Conservation (phyloP, 2,888 invertebrate species). For the Lepidocyrtinus sp. region DNA sequence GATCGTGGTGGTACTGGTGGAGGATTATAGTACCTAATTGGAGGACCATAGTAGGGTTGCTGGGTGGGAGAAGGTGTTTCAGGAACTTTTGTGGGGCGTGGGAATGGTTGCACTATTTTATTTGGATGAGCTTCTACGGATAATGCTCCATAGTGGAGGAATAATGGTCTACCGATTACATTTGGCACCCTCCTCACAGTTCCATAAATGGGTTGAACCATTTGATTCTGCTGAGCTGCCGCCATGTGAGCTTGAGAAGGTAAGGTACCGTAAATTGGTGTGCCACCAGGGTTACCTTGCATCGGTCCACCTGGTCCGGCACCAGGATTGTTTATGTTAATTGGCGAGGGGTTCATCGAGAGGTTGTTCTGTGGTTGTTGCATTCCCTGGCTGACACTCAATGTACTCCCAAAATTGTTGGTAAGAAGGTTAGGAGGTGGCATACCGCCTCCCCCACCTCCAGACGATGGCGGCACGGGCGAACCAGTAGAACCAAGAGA, state of each 20-base stretch:
- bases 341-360: slow-evolving; percentile 44
- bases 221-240: slow-evolving; percentile 58
- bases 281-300: slow-evolving; percentile 30
- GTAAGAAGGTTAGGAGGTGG: slow-evolving; percentile 36
- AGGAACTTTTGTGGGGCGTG: slow-evolving; percentile 64
- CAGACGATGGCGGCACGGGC: slow-evolving; percentile 40
- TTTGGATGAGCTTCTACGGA: slow-evolving; percentile 70
- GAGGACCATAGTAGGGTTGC: slow-evolving; percentile 69
- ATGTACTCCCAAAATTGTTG: slow-evolving; percentile 62
- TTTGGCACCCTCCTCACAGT: slow-evolving; percentile 65
- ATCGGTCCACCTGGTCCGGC: slow-evolving; percentile 23
- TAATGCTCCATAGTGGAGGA: slow-evolving; percentile 69
- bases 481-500: slow-evolving; percentile 54
- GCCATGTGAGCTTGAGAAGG: slow-evolving; percentile 58
- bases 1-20: slow-evolving; percentile 67
- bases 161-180: slow-evolving; percentile 67
- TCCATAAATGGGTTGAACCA: slow-evolving; percentile 63
- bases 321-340: slow-evolving; percentile 8
- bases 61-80: slow-evolving; percentile 69
- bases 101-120: slow-evolving; percentile 67
- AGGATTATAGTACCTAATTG: slow-evolving; percentile 67
- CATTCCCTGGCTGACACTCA: slow-evolving; percentile 57
- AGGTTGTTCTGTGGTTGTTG: slow-evolving; percentile 63
- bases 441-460: not conserved
- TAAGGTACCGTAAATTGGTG: slow-evolving; percentile 62